Base-by-base conservation (phyloP, 2,888 invertebrate genomes). In the Cheilosia impressa region DNA sequence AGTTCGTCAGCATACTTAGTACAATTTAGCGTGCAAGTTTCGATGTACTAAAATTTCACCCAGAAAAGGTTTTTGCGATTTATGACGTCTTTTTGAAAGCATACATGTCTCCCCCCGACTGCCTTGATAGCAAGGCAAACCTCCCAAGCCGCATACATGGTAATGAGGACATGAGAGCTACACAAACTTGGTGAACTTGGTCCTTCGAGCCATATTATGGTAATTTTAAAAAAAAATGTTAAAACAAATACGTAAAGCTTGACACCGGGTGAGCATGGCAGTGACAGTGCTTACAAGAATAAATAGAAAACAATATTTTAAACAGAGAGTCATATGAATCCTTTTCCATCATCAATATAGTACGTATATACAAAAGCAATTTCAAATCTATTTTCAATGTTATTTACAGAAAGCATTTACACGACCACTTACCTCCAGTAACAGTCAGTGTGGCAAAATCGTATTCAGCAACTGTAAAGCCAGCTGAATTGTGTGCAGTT, bases 401-500 rank as follows among this genome's bases (percentile, higher is more conserved):
- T 81, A 76, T 71, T 68, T 78, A 80, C 72, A 76, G 13, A 53
- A 34, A 58, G 17, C 47, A 15, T 76, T 22, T 53, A 71, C 63
- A 71, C 47, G 57, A 53, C 10, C n/a, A 72, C 68, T 81, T 85
- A 98, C 98, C 98, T 94, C 98, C 98, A 88, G 97, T 97, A 88
- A 96, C 95, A 38, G 98, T 98, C 41, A 98, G 94, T 2, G 99
- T 99, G 19, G 98, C 98, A 92, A 98, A 98, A 93, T 98, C 97
- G 90, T 98, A 98, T 93, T 98, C 97, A 78, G 98, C 98, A 65
- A 98, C 98, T 50, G 97, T 97, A 90, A 98, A 98, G 65, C 98
- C 99, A 82, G 98, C 98, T 89, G 98, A 98, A 92, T 98, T 98
- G 93, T 98, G 97, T 4, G 97, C 97, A 2, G 97, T 98, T 50